These are phyloP conservation scores for Forbesichthys papilliferus DNA, from an alignment of 2,113 vertebrate genomes.

Conservation along the genomic window DNA sequence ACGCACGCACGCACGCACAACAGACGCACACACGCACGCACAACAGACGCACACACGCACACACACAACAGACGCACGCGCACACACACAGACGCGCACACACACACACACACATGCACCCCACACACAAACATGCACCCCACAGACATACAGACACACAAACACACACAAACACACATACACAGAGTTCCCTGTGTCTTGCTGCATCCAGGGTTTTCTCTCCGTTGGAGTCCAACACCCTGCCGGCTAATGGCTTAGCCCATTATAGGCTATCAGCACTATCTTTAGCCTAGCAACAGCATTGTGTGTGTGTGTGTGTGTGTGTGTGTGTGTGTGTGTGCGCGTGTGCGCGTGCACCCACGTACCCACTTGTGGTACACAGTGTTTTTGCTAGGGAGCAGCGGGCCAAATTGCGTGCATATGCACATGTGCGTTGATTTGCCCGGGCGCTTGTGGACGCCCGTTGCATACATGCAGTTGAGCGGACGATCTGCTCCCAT, in stretches of 20 bases:
- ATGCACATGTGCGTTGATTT: too few relatives aligned
- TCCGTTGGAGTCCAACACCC: constrained; percentile 51
- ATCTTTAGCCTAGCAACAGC: constrained; percentile 57
- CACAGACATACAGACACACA: background rate
- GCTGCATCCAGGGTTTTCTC: constrained; percentile 20
- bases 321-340: too few relatives aligned
- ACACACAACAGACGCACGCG: constrained; percentile 3
- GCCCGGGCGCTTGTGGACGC: too few relatives aligned
- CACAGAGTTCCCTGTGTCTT: background rate
- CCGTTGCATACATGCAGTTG: too few relatives aligned
- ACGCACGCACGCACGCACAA: constrained; percentile 6
- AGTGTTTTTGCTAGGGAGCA: constrained; percentile 10
- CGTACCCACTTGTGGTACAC: constrained; percentile 14
- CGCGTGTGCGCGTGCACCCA: too few relatives aligned
- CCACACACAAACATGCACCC: constrained; percentile 16
- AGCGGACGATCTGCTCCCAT: background rate
- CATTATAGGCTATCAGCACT: constrained; percentile 65
- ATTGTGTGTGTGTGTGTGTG: constrained; percentile 42
- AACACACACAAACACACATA: background rate
- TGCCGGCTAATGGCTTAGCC: constrained; percentile 48
- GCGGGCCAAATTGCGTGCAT: too few relatives aligned
- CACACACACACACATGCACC: constrained; percentile 2
- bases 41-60: constrained; percentile 2
- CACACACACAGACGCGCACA: background rate
- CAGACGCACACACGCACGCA: background rate